phyloP scores from a whole-genome alignment of 1,140 invertebrate genomes.

The Camponotus vicinus region DNA sequence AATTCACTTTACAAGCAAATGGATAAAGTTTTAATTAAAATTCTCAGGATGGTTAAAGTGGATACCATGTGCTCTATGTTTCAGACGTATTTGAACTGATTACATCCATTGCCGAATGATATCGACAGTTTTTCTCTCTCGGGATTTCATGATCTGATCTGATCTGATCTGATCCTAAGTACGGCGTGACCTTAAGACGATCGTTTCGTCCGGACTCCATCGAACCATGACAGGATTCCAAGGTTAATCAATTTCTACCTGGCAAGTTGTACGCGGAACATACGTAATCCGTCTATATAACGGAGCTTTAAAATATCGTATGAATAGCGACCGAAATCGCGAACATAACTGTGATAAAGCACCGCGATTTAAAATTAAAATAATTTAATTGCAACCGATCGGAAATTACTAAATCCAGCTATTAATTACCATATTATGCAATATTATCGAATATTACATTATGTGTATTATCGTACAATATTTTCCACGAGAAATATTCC shows the following conservation, averaged over 20 bases:
- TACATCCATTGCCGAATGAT: background rate
- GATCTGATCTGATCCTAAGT: background rate
- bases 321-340: background rate
- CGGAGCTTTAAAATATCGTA: slow-evolving; percentile 25
- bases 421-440: background rate
- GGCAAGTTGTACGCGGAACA: background rate
- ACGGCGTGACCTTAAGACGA: slow-evolving; percentile 3
- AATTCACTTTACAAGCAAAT: background rate
- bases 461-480: background rate
- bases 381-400: slow-evolving; percentile 1
- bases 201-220: background rate
- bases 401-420: slow-evolving; percentile 7
- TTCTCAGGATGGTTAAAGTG: slow-evolving; percentile 7
- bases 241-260: slow-evolving; percentile 54
- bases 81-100: background rate
- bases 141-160: background rate
- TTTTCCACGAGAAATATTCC: background rate
- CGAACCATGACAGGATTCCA: slow-evolving; percentile 24
- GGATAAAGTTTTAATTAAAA: slow-evolving; percentile 33
- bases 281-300: slow-evolving; percentile 34
- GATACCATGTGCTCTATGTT: background rate
- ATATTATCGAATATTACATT: slow-evolving; percentile 6
- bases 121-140: background rate
- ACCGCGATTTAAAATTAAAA: slow-evolving; percentile 17
- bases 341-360: background rate